Conservation (phyloP, 2,113 vertebrate genomes). For the Cochlearius cochlearius region DNA sequence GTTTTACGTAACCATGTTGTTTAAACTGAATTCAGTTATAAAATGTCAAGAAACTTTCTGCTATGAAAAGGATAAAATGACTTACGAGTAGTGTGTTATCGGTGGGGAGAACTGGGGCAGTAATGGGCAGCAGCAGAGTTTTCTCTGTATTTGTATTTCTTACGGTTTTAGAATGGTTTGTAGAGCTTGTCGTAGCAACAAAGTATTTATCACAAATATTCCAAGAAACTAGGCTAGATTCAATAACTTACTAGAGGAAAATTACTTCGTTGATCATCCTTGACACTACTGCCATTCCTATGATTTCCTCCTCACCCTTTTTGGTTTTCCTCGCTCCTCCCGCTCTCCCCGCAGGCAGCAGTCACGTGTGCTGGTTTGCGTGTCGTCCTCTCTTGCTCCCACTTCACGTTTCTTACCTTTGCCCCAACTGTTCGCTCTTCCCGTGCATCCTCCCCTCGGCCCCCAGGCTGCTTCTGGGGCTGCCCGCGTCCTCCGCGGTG, state of each 20-base stretch:
- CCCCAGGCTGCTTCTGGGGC: not conserved
- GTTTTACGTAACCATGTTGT: not conserved
- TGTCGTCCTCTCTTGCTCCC: not conserved
- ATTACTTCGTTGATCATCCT: not conserved
- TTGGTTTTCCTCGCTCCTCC: not conserved
- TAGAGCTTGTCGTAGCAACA: not conserved
- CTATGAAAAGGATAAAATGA: not conserved
- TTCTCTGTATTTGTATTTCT: not conserved
- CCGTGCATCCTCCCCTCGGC: accelerated
- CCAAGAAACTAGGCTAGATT: not conserved
- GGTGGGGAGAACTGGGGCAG: not conserved
- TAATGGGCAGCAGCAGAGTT: not conserved
- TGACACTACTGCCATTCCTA: not conserved
- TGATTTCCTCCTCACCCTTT: not conserved
- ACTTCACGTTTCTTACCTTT: not conserved
- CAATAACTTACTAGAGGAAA: not conserved
- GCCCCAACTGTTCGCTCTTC: not conserved
- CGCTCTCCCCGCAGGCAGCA: accelerated
- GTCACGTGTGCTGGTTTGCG: not conserved
- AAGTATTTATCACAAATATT: not conserved
- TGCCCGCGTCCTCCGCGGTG: accelerated
- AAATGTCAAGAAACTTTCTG: not conserved
- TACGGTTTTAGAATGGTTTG: not conserved
- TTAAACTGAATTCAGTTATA: not conserved
- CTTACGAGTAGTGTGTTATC: accelerated